Evolutionary conservation across 2,888 invertebrate genomes (phyloP).

Genomic region (Melieria omissa): DNA sequence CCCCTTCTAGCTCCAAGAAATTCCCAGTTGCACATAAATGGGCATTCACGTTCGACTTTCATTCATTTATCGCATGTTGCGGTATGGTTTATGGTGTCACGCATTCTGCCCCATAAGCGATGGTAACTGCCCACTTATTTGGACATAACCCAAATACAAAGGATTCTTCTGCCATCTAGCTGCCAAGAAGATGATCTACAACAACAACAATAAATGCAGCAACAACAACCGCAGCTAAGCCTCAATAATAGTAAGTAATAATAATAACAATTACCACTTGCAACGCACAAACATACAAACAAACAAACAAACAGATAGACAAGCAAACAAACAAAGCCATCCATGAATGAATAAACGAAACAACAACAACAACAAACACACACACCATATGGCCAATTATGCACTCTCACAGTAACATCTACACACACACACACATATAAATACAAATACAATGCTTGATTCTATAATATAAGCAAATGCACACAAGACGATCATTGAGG

Average conservation of each 20-base stretch:
- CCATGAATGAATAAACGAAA: not conserved
- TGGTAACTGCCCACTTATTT: conserved; percentile 15
- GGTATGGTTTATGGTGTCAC: no score
- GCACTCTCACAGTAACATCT: no score
- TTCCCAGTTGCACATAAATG: no score
- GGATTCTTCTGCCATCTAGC: conserved; percentile 11
- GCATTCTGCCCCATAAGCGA: not conserved
- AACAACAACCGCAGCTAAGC: not conserved
- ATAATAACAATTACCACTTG: conserved; percentile 2
- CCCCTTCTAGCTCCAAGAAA: no score
- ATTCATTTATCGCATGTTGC: no score
- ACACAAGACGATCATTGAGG: not conserved
- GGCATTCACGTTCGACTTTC: no score
- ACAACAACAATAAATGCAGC: not conserved
- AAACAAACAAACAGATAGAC: no score
- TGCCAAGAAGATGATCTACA: not conserved
- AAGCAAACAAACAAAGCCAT: no score
- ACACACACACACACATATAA: no score
- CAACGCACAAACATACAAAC: not conserved
- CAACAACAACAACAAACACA: conserved; percentile 2
- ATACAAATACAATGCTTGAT: no score
- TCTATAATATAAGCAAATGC: no score
- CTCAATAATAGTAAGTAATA: not conserved
- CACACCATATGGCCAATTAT: not conserved
- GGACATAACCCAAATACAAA: conserved; percentile 30